Percentiles rank a stretch among this genome's conserved stretches.
These are phyloP conservation scores for Parazoanthus darwini DNA, from an alignment of 92 coral and sea anemone species.

Conservation along the genomic window DNA sequence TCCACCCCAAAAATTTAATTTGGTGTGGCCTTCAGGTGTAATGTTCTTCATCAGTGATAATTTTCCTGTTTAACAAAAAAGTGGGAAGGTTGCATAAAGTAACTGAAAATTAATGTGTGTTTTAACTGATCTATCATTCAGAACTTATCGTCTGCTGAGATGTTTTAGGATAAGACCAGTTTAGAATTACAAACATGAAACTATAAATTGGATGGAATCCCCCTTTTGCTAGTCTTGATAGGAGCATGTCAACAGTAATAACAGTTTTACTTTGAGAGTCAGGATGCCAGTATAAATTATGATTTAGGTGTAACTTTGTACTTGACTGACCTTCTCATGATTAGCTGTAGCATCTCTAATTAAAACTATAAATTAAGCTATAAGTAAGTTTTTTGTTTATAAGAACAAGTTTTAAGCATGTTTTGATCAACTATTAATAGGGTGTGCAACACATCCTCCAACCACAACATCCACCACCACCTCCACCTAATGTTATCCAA, in stretches of 20 bases:
- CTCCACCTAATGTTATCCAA: slow-evolving; percentile 37
- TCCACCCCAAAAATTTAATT: no score
- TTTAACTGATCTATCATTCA: no score
- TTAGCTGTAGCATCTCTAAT: not conserved
- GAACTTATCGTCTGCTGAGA: no score
- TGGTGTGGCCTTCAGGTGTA: no score
- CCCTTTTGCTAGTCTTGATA: not conserved
- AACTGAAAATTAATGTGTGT: no score
- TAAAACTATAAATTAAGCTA: not conserved
- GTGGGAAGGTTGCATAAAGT: no score
- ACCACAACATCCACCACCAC: slow-evolving; percentile 20
- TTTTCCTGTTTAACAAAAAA: no score
- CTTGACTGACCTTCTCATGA: not conserved
- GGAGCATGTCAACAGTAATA: not conserved
- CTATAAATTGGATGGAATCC: no score
- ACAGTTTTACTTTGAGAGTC: not conserved
- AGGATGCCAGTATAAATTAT: no score
- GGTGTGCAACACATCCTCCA: slow-evolving; percentile 48
- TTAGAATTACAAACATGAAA: not conserved
- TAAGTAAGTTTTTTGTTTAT: not conserved
- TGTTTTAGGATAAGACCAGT: no score
- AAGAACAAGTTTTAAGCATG: not conserved
- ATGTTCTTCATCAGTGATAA: no score
- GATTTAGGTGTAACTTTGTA: no score
- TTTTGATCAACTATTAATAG: slow-evolving; percentile 34